Conservation (phyloP, 2,113 vertebrate genomes). For the Phoenicopterus ruber region DNA sequence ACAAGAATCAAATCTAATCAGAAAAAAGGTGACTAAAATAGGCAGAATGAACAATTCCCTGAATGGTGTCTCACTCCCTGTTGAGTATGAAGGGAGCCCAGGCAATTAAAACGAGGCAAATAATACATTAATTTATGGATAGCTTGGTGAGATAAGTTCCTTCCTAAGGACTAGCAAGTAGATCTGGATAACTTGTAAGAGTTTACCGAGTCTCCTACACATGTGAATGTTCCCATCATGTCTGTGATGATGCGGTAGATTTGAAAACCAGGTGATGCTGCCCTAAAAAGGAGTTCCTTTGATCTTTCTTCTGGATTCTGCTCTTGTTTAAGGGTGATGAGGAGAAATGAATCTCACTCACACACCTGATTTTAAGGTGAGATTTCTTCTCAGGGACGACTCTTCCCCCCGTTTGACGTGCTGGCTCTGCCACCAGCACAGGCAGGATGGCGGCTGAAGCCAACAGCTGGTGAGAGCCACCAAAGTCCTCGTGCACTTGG, state of each 20-base stretch:
- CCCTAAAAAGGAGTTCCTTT: not conserved
- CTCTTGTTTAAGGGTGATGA: not conserved
- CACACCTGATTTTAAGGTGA: not conserved
- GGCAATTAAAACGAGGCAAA: not conserved
- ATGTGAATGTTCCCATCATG: not conserved
- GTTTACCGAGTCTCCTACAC: not conserved
- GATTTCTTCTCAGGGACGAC: not conserved
- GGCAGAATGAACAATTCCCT: not conserved
- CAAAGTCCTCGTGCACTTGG: not conserved
- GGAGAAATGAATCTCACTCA: not conserved
- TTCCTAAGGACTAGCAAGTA: not conserved
- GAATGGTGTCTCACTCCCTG: not conserved
- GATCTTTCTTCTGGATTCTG: not conserved
- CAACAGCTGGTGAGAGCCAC: not conserved
- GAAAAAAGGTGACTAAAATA: not conserved
- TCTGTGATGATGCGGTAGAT: not conserved
- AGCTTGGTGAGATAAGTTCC: not conserved
- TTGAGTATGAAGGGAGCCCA: not conserved
- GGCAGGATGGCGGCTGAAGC: not conserved
- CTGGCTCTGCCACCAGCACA: not conserved
- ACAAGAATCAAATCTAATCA: not conserved
- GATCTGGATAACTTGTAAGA: not conserved
- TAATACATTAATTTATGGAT: not conserved
- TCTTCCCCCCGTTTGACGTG: not conserved
- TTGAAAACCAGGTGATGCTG: not conserved